These are phyloP conservation scores for Buathra laborator DNA, from an alignment of 2,888 invertebrate species.

Conservation along the genomic window DNA sequence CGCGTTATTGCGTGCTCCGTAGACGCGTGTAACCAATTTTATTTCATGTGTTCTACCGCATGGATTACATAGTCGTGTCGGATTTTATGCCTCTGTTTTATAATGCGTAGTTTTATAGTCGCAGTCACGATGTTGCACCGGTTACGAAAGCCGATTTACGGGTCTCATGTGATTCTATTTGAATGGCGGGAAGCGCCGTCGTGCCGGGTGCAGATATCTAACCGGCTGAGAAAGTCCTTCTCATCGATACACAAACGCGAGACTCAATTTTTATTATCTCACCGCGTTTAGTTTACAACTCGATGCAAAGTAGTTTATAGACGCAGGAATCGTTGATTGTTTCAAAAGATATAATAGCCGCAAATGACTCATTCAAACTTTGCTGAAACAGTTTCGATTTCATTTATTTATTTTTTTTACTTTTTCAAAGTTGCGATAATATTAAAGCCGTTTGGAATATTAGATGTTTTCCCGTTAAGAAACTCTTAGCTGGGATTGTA, in stretches of 20 bases:
- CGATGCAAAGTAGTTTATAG: background rate
- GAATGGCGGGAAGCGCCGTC: constrained; percentile 20
- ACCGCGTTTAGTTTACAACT: background rate
- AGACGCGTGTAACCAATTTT: constrained; percentile 7
- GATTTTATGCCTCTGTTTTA: constrained; percentile 29
- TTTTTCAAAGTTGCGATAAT: background rate
- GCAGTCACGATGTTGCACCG: constrained; percentile 16
- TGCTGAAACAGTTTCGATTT: background rate
- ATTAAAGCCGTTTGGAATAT: background rate
- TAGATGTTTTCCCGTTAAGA: constrained; percentile 64
- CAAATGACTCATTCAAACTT: background rate
- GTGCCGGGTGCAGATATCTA: background rate
- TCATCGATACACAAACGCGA: background rate
- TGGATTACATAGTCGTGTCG: background rate
- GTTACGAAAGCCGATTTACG: constrained; percentile 43
- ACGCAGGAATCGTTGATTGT: background rate
- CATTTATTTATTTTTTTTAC: constrained; percentile 32
- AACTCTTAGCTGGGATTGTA: constrained; percentile 64
- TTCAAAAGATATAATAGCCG: background rate
- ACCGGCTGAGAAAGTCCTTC: constrained; percentile 3
- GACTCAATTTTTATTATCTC: constrained; percentile 1
- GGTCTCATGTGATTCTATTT: constrained; percentile 12
- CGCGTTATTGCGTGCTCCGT: constrained; percentile 51
- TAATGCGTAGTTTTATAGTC: constrained; percentile 48
- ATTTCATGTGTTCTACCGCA: background rate